These are phyloP conservation scores for Procambarus virginalis DNA, from an alignment of 1,140 invertebrate genomes.

Conservation along the genomic window DNA sequence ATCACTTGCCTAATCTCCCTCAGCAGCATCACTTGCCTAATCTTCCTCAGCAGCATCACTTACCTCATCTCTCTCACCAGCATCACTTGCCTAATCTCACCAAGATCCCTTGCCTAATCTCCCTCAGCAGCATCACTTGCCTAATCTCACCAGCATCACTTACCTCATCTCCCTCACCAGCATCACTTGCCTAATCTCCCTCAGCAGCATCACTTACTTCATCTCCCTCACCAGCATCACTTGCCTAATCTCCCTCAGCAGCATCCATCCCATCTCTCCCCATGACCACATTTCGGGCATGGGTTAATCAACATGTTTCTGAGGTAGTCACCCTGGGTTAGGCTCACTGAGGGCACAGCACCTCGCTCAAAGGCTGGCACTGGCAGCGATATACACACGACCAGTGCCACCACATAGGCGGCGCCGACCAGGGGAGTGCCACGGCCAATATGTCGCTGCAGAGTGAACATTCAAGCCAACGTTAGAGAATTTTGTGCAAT, in stretches of 20 bases:
- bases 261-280: constrained; percentile 3
- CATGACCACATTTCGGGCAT: constrained; percentile 37
- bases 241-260: background rate
- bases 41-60: background rate
- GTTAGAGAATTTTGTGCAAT: background rate
- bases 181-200: background rate
- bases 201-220: background rate
- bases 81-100: background rate
- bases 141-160: too few relatives aligned
- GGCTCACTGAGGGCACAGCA: constrained; percentile 15
- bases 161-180: background rate
- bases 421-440: background rate
- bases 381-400: background rate
- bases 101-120: background rate
- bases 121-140: too few relatives aligned
- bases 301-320: constrained; percentile 50
- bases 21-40: too few relatives aligned
- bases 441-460: background rate
- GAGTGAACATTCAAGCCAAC: background rate
- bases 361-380: constrained; percentile 35
- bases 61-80: background rate
- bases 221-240: constrained; percentile 2
- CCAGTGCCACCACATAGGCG: background rate
- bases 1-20: background rate
- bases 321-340: constrained; percentile 41